Evolutionary conservation across 2,113 vertebrate species (phyloP), one percentile per base, ranked within the genome.

Genomic region (Chaenogobius annularis): DNA sequence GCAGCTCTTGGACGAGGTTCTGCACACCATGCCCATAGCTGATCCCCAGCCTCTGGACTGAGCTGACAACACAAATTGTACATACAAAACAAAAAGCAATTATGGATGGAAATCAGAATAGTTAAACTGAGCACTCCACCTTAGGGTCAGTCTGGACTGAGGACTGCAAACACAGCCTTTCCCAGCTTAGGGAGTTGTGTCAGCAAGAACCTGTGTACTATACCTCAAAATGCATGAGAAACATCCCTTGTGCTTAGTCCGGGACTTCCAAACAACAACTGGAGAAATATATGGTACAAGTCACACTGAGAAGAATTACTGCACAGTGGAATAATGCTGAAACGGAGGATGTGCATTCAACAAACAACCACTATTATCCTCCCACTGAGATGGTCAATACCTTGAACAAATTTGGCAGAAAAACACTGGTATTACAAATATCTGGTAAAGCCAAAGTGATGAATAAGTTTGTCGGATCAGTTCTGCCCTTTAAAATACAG

Each of bases 21-120:
- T 99, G 68, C 98, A 99, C 86, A 98, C 97, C 90, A 98, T 99
- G 96, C 97, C 98, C 64, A 97, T 98, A n/a, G 96, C 96, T 0
- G 97, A 99, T 85, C 96, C 97, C 0, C 95, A 98, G n/a, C 98
- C 96, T 22, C 93, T 98, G 58, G 96, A 98, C 93, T 98, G 93
- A 98, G 81, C 67, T 26, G 74, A 78, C 62, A 52, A 75, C 26
- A 66, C 0, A 15, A 70, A 79, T 77, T 87, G 66, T 70, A 77
- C 74, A 68, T 52, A 46, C 13, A 56, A 26, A 22, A 70, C 10
- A 66, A 35, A 62, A 52, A 23, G 62, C 15, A 56, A 23, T 0
- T 62, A 44, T 44, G 64, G 58, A 23, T 26, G 66, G 17, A 71
- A 72, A 71, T 46, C 46, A 47, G 70, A 82, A 54, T 68, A 72